These are phyloP conservation scores for Drosophila paranaensis DNA, from an alignment of 2,888 invertebrate species.

Conservation along the genomic window DNA sequence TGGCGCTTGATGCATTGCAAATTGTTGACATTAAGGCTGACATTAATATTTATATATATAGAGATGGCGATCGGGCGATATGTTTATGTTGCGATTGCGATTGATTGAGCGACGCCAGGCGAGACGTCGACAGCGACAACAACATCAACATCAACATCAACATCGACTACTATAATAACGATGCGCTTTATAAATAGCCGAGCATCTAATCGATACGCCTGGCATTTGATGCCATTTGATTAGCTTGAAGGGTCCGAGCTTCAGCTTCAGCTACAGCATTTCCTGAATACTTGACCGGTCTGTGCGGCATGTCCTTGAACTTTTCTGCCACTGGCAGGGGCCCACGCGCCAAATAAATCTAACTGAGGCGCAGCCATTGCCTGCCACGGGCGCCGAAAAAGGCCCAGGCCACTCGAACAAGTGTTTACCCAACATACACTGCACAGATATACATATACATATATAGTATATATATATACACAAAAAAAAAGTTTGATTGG, in stretches of 20 bases:
- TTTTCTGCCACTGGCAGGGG: slow-evolving; percentile 23
- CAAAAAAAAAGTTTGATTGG: slow-evolving; percentile 14
- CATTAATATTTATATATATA: slow-evolving; percentile 29
- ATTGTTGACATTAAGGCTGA: slow-evolving; percentile 68
- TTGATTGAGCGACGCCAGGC: slow-evolving; percentile 52
- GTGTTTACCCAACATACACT: slow-evolving; percentile 25
- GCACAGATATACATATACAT: not conserved
- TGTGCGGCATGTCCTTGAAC: slow-evolving; percentile 46
- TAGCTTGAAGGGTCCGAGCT: slow-evolving; percentile 29
- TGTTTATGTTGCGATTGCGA: slow-evolving; percentile 32
- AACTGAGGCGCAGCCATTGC: slow-evolving; percentile 20
- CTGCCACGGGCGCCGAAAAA: slow-evolving; percentile 26
- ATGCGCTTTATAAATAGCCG: slow-evolving; percentile 45
- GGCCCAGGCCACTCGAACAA: slow-evolving; percentile 23
- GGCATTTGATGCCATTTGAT: slow-evolving; percentile 63
- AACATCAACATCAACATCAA: not conserved
- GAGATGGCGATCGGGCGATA: slow-evolving; percentile 35
- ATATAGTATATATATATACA: not conserved
- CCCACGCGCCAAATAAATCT: slow-evolving; percentile 57
- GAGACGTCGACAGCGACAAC: slow-evolving; percentile 7
- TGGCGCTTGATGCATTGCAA: slow-evolving; percentile 59
- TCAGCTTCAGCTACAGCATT: slow-evolving; percentile 30
- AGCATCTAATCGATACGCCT: slow-evolving; percentile 64
- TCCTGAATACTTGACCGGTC: slow-evolving; percentile 53
- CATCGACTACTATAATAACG: slow-evolving; percentile 6